These are phyloP conservation scores for Xenopus laevis DNA, from an alignment of 2,113 vertebrate species.

Conservation along the genomic window DNA sequence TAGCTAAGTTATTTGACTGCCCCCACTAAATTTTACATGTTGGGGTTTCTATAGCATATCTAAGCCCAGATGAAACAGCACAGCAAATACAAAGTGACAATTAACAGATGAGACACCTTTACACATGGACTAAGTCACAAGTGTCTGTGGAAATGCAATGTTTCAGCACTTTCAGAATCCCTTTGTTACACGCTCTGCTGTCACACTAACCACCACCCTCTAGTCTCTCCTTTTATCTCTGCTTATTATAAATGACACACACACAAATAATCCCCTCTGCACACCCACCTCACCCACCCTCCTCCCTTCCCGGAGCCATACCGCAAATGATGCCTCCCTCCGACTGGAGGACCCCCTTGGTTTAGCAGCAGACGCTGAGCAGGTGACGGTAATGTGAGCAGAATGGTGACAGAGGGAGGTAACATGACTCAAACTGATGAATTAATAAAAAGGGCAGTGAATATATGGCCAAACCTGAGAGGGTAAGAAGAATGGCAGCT, in stretches of 20 bases:
- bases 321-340: slow-evolving; percentile 28
- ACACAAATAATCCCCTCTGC: slow-evolving; percentile 1
- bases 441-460: slow-evolving; percentile 24
- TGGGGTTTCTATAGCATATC: too few relatives aligned
- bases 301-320: slow-evolving; percentile 16
- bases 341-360: slow-evolving; percentile 20
- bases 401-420: slow-evolving; percentile 33
- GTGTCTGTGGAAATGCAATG: too few relatives aligned
- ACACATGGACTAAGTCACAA: too few relatives aligned
- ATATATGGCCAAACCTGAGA: slow-evolving; percentile 27
- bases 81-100: too few relatives aligned
- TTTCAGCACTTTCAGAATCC: too few relatives aligned
- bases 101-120: too few relatives aligned
- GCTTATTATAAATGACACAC: slow-evolving; percentile 5
- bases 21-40: too few relatives aligned
- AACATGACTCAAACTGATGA: slow-evolving; percentile 38
- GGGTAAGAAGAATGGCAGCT: slow-evolving; percentile 9
- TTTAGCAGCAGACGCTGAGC: slow-evolving; percentile 29
- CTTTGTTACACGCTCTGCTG: too few relatives aligned
- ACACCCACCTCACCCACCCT: background rate
- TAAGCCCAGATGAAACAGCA: too few relatives aligned
- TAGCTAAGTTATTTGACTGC: too few relatives aligned
- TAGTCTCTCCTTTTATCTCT: background rate
- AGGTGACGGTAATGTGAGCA: slow-evolving; percentile 35
- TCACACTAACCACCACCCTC: too few relatives aligned